Evolutionary conservation across 2,113 vertebrate species (phyloP), one percentile per base, ranked within the genome.

Genomic region (Mellivora capensis): DNA sequence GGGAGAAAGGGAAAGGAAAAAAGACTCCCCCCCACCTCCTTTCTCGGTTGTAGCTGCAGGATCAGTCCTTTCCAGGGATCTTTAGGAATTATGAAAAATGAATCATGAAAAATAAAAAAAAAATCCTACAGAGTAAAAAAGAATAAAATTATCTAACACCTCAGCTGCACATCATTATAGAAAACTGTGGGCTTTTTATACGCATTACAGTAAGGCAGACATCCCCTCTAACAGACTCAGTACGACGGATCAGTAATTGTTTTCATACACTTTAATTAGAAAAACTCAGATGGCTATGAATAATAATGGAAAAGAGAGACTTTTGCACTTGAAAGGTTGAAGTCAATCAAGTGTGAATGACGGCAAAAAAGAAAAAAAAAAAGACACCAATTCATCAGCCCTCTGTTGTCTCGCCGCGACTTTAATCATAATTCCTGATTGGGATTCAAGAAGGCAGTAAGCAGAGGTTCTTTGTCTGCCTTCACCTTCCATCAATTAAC

Each of bases 321-420:
- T 99, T 99, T 99, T 98, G 98, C 98, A 99, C 98, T 99, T 98
- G 98, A 99, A 99, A 99, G 99, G 99, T 99, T 99, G 99, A 99
- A 99, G 99, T 99, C 99, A 99, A 99, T 99, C 99, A 99, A 99
- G 99, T 99, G 99, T 99, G 99, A 99, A 99, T 99, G 99, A 99
- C 99, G 99, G 99, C 99, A 99, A 98, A 99, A 98, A 98, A 98
- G 97, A 90, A 92, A 98, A 98, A 98, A 98, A 99, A 99, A 99
- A 99, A 99, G 98, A 98, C 98, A 98, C 99, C 98, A 99, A 99
- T 99, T 99, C 98, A 99, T 99, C 98, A 99, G 98, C 98, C 99
- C 98, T 98, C 99, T 99, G 98, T 99, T 99, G 99, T 99, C 99
- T 99, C 98, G 98, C 98, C 96, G 96, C 94, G 99, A 99, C 99